These are phyloP conservation scores for Archaeoteleia sp. DNA, from an alignment of 2,888 invertebrate genomes.

Conservation along the genomic window DNA sequence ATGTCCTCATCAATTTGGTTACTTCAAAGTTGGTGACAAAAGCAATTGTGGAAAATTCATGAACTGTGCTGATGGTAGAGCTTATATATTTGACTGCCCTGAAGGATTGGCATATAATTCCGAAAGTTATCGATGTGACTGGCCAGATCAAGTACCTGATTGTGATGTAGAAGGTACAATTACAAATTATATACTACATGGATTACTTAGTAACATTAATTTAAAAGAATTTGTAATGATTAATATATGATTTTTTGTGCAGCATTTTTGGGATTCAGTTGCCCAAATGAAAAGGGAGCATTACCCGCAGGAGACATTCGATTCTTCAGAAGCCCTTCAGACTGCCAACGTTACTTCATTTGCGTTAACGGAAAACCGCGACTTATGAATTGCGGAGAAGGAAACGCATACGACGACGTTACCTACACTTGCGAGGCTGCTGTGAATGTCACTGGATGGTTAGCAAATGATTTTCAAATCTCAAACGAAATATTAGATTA, in stretches of 20 bases:
- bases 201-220: not conserved
- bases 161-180: conserved; percentile 89
- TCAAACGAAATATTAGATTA: too few relatives aligned
- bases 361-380: conserved; percentile 85
- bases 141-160: conserved; percentile 89
- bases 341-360: conserved; percentile 87
- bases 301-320: conserved; percentile 75
- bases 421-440: conserved; percentile 84
- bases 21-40: conserved; percentile 82
- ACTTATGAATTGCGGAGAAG: conserved; percentile 84
- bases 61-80: conserved; percentile 88
- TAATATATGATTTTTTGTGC: conserved; percentile 61
- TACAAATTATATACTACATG: too few relatives aligned
- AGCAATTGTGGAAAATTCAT: conserved; percentile 86
- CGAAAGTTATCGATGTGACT: conserved; percentile 86
- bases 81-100: conserved; percentile 85
- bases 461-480: not conserved
- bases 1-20: conserved; percentile 90
- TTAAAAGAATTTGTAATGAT: not conserved
- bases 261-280: conserved; percentile 87
- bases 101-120: conserved; percentile 88
- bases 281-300: conserved; percentile 78
- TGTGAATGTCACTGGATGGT: conserved; percentile 86
- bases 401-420: conserved; percentile 85
- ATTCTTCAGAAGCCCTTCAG: conserved; percentile 78